Conservation (phyloP, 2,797 vertebrate species). For the Otolemur crassicaudatus region DNA sequence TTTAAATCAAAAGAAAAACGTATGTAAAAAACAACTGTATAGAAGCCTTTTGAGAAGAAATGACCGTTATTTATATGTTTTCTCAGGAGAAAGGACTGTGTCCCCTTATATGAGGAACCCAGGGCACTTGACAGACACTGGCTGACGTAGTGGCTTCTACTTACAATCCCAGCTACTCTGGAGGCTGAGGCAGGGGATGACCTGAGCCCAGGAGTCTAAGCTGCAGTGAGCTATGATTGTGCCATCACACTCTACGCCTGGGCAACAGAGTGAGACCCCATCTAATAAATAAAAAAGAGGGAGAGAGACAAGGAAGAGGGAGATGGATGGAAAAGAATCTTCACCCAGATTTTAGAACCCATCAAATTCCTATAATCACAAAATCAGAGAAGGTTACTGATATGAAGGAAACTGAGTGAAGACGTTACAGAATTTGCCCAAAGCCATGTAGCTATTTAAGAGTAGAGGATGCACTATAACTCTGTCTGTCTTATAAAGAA, state of each 20-base stretch:
- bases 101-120: neutral
- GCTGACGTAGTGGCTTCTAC: too few species aligned
- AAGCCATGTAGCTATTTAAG: neutral
- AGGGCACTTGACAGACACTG: neutral
- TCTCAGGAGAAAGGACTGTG: neutral
- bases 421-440: neutral
- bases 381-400: neutral
- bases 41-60: neutral
- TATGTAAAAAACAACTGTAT: neutral
- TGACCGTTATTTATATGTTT: neutral
- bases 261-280: neutral
- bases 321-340: neutral
- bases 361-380: neutral
- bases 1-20: conserved; percentile 1
- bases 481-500: neutral
- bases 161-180: too few species aligned
- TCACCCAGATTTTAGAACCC: neutral
- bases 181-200: neutral
- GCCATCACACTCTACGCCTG: neutral
- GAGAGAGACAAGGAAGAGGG: too few species aligned
- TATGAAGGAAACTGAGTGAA: neutral
- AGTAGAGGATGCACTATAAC: neutral
- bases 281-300: neutral
- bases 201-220: neutral
- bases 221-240: neutral